Evolutionary conservation across 1,140 invertebrate genomes (phyloP).

Genomic region (Bombus superbus): DNA sequence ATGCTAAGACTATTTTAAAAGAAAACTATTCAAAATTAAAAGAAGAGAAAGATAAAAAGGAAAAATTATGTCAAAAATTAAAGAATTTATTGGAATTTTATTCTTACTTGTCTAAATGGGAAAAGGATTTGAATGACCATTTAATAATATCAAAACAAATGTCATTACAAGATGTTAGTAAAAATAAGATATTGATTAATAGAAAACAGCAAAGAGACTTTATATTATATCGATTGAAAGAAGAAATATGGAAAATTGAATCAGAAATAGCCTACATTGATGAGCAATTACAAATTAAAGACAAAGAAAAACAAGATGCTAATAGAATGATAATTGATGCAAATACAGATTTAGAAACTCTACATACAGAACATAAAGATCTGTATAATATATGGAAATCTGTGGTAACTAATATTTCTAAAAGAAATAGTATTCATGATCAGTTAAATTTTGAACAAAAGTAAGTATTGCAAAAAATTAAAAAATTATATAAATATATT

Average conservation of each 20-base stretch:
- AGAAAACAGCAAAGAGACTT: slow-evolving; percentile 84
- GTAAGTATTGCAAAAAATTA: slow-evolving; percentile 76
- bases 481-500: neutral
- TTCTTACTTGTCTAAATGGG: slow-evolving; percentile 81
- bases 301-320: slow-evolving; percentile 79
- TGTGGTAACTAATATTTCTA: slow-evolving; percentile 87
- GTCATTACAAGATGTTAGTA: slow-evolving; percentile 81
- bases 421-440: slow-evolving; percentile 86
- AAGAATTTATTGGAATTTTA: slow-evolving; percentile 78
- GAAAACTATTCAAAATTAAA: slow-evolving; percentile 74
- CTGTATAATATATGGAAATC: slow-evolving; percentile 89
- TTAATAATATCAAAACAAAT: slow-evolving; percentile 82
- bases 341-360: slow-evolving; percentile 87
- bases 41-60: slow-evolving; percentile 75
- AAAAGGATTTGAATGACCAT: slow-evolving; percentile 81
- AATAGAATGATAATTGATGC: slow-evolving; percentile 84
- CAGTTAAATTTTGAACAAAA: slow-evolving; percentile 84
- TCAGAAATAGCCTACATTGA: slow-evolving; percentile 80
- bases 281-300: slow-evolving; percentile 81
- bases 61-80: slow-evolving; percentile 77
- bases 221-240: slow-evolving; percentile 82
- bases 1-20: slow-evolving; percentile 77
- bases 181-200: slow-evolving; percentile 80
- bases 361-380: slow-evolving; percentile 87
- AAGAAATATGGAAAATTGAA: slow-evolving; percentile 83